phyloP scores from a whole-genome alignment of 2,797 vertebrate genomes.

The Merluccius polli region DNA sequence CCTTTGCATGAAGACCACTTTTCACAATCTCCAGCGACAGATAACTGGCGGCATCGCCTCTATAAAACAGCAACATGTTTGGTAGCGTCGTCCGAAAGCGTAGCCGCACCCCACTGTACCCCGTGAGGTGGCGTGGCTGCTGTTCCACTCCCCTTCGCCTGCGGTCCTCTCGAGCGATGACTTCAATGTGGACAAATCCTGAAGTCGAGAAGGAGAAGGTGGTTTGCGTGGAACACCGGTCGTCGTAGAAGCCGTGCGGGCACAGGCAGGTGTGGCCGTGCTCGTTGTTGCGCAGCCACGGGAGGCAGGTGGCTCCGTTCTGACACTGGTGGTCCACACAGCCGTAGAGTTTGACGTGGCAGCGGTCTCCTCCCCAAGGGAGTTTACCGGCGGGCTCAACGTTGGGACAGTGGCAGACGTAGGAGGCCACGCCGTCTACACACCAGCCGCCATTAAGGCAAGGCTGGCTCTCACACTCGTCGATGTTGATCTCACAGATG shows the following conservation, averaged over 20 bases:
- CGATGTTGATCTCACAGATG: conserved; percentile 80
- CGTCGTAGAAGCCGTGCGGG: conserved; percentile 80
- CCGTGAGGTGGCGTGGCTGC: conserved; percentile 20
- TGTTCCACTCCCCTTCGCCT: conserved; percentile 45
- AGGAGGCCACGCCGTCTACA: conserved; percentile 79
- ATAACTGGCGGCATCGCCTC: conserved; percentile 62
- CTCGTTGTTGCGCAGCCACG: conserved; percentile 65
- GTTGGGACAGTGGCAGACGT: conserved; percentile 80
- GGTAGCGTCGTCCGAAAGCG: conserved; percentile 86
- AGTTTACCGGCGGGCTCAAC: conserved; percentile 51
- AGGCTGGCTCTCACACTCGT: conserved; percentile 86
- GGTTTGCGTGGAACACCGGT: conserved; percentile 80
- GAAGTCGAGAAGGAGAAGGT: conserved; percentile 83
- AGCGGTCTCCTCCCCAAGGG: conserved; percentile 83
- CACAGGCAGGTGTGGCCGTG: conserved; percentile 82
- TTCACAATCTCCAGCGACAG: conserved; percentile 77
- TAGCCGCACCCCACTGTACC: conserved; percentile 57
- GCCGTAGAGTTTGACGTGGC: conserved; percentile 77
- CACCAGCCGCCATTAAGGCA: conserved; percentile 86
- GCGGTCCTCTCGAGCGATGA: conserved; percentile 47
- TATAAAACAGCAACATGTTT: conserved; percentile 76
- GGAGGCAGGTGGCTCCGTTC: conserved; percentile 80
- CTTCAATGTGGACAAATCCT: conserved; percentile 71
- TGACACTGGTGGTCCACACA: conserved; percentile 82
- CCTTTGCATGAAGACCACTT: conserved; percentile 68